Evolutionary conservation across 2,113 vertebrate genomes (phyloP), one percentile per base, ranked within the genome.

Genomic region (Jacana jacana): DNA sequence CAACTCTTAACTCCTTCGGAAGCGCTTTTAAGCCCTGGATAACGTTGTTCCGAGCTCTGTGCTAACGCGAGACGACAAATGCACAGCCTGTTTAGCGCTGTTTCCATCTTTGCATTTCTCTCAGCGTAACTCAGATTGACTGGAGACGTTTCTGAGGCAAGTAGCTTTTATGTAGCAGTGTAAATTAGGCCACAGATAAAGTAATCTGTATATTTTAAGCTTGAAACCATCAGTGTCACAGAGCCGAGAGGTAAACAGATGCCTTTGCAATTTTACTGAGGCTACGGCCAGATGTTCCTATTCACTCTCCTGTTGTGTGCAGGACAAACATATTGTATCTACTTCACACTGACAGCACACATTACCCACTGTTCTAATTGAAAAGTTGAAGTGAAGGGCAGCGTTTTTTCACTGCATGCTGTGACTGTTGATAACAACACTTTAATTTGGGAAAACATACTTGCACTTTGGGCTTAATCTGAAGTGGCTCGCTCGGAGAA

Each of bases 201-300:
- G 96, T 97, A 96, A 95, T 96, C 97, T 98, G 98, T 97, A 60
- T 98, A 97, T 98, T 98, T 98, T 98, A 97, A 98, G 97, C 98
- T 99, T 98, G 98, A 98, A 98, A 99, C 98, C 98, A 98, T 98
- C 98, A 97, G 98, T 98, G 98, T 98, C 98, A 97, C 98, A 98
- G 97, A 98, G 98, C 98, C 96, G 95, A 97, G 98, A 99, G 98
- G 98, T 98, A 98, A 99, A 98, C 99, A 99, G 99, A 99, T 99
- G 99, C 98, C 97, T 97, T 4, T 96, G 98, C 96, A 97, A 97
- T 98, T 97, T 98, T 89, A 97, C 97, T 77, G 92, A 98, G 98
- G 98, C 97, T 93, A 97, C 48, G 81, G 98, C 98, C 99, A 99
- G 98, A 98, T 98, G 98, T 99, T 98, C 96, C 95, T 92, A 87